These are phyloP conservation scores for Candoia aspera DNA, from an alignment of 2,113 vertebrate species.

Conservation along the genomic window DNA sequence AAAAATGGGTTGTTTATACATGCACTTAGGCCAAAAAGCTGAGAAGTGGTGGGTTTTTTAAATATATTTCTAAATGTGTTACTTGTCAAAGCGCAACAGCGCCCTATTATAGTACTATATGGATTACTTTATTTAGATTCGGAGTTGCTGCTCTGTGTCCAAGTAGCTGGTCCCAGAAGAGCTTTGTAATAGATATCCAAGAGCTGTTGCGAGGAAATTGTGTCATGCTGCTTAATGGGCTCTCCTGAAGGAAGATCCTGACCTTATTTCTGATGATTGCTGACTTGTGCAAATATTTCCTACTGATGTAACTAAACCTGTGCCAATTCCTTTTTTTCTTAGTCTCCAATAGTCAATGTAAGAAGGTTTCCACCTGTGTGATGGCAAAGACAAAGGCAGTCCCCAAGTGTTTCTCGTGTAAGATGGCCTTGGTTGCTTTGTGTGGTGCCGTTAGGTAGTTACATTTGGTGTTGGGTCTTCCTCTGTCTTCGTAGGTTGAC, in stretches of 20 bases:
- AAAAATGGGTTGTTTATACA: not conserved
- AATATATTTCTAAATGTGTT: not conserved
- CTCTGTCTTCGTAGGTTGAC: conserved; percentile 37
- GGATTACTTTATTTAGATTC: not conserved
- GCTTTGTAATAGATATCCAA: conserved; percentile 13
- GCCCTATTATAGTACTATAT: not conserved
- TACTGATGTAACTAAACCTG: conserved; percentile 55
- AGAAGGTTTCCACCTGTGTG: conserved; percentile 90
- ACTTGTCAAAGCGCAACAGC: not conserved
- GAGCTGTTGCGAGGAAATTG: not conserved
- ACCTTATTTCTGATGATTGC: conserved; percentile 15
- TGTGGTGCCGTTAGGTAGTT: conserved; percentile 52
- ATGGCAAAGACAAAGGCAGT: conserved; percentile 84
- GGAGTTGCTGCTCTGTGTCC: not conserved
- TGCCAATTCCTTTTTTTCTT: conserved; percentile 75
- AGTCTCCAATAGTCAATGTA: conserved; percentile 87
- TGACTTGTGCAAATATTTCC: not conserved
- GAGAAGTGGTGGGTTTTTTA: not conserved
- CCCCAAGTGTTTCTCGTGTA: conserved; percentile 90
- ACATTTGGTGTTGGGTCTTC: conserved; percentile 64
- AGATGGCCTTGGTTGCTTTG: conserved; percentile 72
- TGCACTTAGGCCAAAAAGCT: not conserved
- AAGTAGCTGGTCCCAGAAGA: conserved; percentile 7
- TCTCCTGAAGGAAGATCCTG: not conserved
- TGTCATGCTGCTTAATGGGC: not conserved